phyloP scores from a whole-genome alignment of 2,888 invertebrate species.

The Dynastes hyllus region DNA sequence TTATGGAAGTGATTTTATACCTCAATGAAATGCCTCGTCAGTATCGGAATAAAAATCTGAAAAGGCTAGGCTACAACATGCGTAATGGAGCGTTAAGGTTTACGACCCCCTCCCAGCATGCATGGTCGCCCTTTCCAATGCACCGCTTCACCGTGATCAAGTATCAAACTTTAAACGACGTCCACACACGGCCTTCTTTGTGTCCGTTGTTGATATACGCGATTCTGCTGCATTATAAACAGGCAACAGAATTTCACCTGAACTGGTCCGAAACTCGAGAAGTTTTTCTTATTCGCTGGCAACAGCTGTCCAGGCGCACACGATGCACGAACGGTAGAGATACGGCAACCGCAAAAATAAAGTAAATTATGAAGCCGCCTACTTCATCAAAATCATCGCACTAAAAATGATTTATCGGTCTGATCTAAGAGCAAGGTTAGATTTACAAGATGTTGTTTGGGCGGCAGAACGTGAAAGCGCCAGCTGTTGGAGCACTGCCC shows the following conservation, averaged over 20 bases:
- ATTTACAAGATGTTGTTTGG: not conserved
- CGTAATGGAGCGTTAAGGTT: conserved; percentile 51
- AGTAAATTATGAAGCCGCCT: conserved; percentile 28
- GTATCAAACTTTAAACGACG: conserved; percentile 46
- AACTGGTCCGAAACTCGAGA: conserved; percentile 9
- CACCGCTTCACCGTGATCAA: conserved; percentile 24
- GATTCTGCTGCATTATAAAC: conserved; percentile 8
- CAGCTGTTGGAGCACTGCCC: not conserved
- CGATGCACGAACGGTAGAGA: conserved; percentile 9
- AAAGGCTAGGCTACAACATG: conserved; percentile 38
- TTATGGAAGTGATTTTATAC: conserved; percentile 30
- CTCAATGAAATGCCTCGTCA: conserved; percentile 35
- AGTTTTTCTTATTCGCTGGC: conserved; percentile 24
- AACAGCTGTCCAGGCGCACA: conserved; percentile 32
- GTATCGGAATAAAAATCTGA: conserved; percentile 39
- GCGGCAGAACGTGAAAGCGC: not conserved
- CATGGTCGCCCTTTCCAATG: not conserved
- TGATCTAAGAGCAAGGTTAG: not conserved
- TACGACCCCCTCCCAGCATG: conserved; percentile 19
- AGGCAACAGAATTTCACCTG: conserved; percentile 21
- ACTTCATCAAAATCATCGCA: conserved; percentile 28
- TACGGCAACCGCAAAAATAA: conserved; percentile 29
- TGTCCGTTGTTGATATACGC: conserved; percentile 18
- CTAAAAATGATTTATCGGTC: conserved; percentile 33
- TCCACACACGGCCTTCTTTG: conserved; percentile 16